Evolutionary conservation across 2,797 vertebrate genomes (phyloP).

Genomic region (Alosa sapidissima): DNA sequence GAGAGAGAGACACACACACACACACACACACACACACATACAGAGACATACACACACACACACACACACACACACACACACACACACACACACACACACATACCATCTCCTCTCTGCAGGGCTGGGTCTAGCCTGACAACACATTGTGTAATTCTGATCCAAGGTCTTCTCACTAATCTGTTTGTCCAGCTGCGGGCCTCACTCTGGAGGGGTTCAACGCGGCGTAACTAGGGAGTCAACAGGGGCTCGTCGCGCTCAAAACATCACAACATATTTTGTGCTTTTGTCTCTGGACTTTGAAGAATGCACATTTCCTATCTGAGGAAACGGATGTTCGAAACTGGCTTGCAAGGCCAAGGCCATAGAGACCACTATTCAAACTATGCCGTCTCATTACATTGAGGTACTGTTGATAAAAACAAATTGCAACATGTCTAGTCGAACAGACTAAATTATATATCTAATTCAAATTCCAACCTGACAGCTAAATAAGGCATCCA

Average conservation of each 20-base stretch:
- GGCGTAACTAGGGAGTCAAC: no score
- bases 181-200: no score
- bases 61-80: background rate
- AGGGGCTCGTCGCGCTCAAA: no score
- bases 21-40: constrained; percentile 5
- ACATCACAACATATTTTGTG: background rate
- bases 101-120: no score
- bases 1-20: background rate
- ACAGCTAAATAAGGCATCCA: no score
- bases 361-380: background rate
- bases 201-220: no score
- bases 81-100: background rate
- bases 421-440: background rate
- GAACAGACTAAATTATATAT: background rate
- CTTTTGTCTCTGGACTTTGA: background rate
- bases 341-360: no score
- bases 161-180: no score
- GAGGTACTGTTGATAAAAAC: background rate
- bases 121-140: no score
- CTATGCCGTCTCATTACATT: background rate
- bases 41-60: background rate
- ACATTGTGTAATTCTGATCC: no score
- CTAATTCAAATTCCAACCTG: background rate
- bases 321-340: background rate
- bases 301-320: background rate